Conservation (phyloP, 2,113 vertebrate species). For the Oenanthe oenanthe region DNA sequence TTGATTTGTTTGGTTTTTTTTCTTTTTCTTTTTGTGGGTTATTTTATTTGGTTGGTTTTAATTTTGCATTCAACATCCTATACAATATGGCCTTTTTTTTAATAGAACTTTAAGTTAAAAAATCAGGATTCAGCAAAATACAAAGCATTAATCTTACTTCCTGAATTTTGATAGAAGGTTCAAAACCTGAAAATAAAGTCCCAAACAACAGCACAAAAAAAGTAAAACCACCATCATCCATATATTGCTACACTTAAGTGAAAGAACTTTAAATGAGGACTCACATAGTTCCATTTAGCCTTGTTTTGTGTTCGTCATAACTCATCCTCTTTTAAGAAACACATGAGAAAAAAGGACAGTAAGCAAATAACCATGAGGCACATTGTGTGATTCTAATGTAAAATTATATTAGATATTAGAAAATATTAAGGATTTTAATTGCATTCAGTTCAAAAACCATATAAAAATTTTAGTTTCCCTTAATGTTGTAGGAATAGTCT, state of each 20-base stretch:
- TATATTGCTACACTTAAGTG: background rate
- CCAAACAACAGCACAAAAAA: background rate
- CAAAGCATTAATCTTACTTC: background rate
- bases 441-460: background rate
- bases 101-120: background rate
- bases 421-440: background rate
- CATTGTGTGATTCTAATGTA: background rate
- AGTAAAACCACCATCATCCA: rapidly evolving
- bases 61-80: background rate
- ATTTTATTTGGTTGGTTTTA: background rate
- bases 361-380: background rate
- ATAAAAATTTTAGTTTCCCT: background rate
- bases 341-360: background rate
- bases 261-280: background rate
- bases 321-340: background rate
- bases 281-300: background rate
- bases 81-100: background rate
- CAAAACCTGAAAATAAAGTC: background rate
- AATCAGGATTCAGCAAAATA: background rate
- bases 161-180: background rate
- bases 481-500: background rate
- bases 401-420: background rate
- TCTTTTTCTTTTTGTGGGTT: background rate
- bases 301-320: background rate
- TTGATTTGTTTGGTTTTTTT: background rate